phyloP scores from a whole-genome alignment of 2,113 vertebrate species.

The Petromus typicus region DNA sequence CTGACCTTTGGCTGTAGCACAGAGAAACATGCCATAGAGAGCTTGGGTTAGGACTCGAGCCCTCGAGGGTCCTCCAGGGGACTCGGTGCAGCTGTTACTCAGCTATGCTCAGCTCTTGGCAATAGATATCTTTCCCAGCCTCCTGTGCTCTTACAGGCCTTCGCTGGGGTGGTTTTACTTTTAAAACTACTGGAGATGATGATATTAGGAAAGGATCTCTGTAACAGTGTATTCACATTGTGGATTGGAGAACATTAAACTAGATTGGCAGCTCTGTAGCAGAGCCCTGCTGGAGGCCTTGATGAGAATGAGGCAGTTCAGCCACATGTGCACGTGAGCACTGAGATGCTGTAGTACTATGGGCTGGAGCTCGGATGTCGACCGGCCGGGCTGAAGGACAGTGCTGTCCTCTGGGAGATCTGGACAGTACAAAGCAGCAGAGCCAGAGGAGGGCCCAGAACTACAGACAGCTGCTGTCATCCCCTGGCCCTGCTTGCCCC shows the following conservation, averaged over 20 bases:
- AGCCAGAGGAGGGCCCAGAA: background rate
- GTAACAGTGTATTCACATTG: constrained; percentile 57
- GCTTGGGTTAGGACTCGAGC: background rate
- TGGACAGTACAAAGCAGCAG: fast-evolving
- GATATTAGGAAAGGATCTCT: constrained; percentile 55
- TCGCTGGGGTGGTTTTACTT: background rate
- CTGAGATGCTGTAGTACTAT: no score
- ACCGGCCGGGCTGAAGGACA: background rate
- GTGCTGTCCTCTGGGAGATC: background rate
- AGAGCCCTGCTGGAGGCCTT: constrained; percentile 53
- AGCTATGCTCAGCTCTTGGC: constrained; percentile 27
- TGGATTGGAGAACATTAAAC: constrained; percentile 59
- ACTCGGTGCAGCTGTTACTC: background rate
- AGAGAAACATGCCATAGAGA: background rate
- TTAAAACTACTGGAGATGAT: constrained; percentile 62
- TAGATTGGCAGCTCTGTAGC: background rate
- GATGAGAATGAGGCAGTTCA: background rate
- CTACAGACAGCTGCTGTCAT: background rate
- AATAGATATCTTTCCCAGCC: fast-evolving
- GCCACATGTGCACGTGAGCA: no score
- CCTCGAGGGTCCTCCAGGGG: background rate
- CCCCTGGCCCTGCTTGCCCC: background rate
- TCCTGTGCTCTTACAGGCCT: background rate
- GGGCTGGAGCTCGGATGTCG: fast-evolving
- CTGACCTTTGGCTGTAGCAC: background rate